Base-by-base conservation (phyloP, 2,888 invertebrate genomes). In the Temnothorax unifasciatus region DNA sequence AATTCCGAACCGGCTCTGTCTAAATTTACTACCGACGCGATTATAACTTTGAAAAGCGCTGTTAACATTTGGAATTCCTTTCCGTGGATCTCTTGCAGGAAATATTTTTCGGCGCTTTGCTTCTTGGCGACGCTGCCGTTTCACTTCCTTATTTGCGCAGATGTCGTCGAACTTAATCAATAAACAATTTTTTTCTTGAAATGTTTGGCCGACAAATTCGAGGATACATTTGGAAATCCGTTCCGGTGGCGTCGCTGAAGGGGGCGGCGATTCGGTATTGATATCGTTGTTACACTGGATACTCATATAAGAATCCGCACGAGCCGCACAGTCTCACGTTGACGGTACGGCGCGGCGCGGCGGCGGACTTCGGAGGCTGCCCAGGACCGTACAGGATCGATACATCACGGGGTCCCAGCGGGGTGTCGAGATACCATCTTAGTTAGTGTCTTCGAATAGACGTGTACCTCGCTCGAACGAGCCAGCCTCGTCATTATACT, bases 301-400 rank as follows among this genome's bases (percentile, higher is more conserved):
- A 81, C 69, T 83, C 82, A 76, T 57, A 73, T 63, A 81, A 54
- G 85, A 84, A 88, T 86, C 85, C 41, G 68, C 85, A 75, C 84
- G 86, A 86, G 66, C 66, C 50, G 47, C 47, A 69, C 57, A 69
- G 64, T 57, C 64, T 50, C 64, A 82, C 61, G 76, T 82, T 75
- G 74, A 47, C 63, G 82, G 47, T 69, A 76, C 47, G 41, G 29
- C 3, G 3, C 29, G 29, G 3, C 29, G 29, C 29, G 29, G 29
- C 29, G 29, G 81, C 68, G 64, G 83, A 83, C 68, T 52, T 77
- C 77, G 63, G 87, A 84, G 88, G 82, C 89, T 87, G 85, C 85
- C 87, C 92, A 93, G 93, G 92, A 91, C 92, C 92, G 92, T 92
- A 92, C 92, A 90, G 92, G 92, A 94, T 93, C 94, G 94, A 94